These are phyloP conservation scores for Drosophila anomelani DNA, from an alignment of 2,888 invertebrate species.

Conservation along the genomic window DNA sequence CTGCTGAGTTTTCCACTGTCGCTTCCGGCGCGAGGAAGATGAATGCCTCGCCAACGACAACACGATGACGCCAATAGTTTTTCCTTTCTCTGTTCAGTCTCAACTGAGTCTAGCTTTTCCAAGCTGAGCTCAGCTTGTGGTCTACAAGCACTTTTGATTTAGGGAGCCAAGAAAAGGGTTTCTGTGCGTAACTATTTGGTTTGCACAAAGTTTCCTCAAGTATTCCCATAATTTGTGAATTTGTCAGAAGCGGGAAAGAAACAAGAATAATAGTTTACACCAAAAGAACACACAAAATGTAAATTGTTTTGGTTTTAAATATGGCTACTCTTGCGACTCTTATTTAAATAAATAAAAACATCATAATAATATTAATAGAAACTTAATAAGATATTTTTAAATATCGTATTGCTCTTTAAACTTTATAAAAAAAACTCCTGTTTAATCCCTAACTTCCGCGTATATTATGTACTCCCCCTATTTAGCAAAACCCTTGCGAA, in stretches of 20 bases:
- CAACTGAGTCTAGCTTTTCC: slow-evolving; percentile 24
- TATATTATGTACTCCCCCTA: not conserved
- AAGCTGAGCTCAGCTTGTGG: slow-evolving; percentile 34
- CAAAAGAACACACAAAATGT: not conserved
- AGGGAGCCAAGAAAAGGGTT: slow-evolving; percentile 26
- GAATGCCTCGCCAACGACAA: slow-evolving; percentile 81
- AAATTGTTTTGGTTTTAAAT: not conserved
- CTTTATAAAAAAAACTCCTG: too few relatives aligned
- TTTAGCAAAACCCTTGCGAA: not conserved
- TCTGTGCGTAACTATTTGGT: slow-evolving; percentile 34
- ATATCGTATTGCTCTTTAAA: too few relatives aligned
- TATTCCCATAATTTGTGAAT: slow-evolving; percentile 24
- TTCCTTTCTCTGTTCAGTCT: slow-evolving; percentile 38
- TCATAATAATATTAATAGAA: too few relatives aligned
- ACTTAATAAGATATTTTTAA: too few relatives aligned
- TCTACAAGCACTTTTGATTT: slow-evolving; percentile 58
- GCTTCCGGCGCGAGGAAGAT: slow-evolving; percentile 83
- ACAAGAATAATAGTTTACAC: not conserved
- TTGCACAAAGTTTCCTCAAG: slow-evolving; percentile 26
- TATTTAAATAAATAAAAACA: too few relatives aligned
- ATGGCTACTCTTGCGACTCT: too few relatives aligned
- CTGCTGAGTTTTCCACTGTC: slow-evolving; percentile 70
- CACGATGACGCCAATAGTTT: slow-evolving; percentile 82
- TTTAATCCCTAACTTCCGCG: not conserved
- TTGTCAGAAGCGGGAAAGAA: slow-evolving; percentile 20